Percentiles rank a stretch among this genome's conserved stretches.
Evolutionary conservation across 2,888 invertebrate species (phyloP).

Genomic region (Hermaeophaga mercurialis): DNA sequence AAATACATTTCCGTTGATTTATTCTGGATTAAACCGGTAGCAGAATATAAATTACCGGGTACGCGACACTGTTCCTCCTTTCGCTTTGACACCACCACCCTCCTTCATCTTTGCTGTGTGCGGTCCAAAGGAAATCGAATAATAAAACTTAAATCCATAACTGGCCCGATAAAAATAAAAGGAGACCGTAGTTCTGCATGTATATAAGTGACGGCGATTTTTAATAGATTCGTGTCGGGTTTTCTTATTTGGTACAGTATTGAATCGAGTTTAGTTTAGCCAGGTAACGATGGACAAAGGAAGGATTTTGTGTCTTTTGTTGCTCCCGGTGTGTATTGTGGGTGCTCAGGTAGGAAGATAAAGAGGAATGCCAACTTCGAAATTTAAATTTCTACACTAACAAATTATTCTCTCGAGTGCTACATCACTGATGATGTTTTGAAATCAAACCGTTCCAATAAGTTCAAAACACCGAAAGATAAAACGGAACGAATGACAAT

Average conservation of each 20-base stretch:
- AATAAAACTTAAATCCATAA: slow-evolving; percentile 46
- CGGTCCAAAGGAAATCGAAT: slow-evolving; percentile 35
- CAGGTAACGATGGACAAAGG: slow-evolving; percentile 55
- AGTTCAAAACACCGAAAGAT: neutral
- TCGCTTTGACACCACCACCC: slow-evolving; percentile 30
- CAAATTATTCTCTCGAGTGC: slow-evolving; percentile 24
- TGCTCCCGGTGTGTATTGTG: slow-evolving; percentile 50
- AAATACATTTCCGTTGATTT: too few species aligned
- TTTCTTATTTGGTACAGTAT: slow-evolving; percentile 47
- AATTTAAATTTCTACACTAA: slow-evolving; percentile 7
- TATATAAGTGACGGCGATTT: slow-evolving; percentile 48
- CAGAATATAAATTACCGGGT: neutral
- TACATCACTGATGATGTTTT: slow-evolving; percentile 10
- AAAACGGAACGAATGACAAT: neutral
- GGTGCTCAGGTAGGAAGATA: slow-evolving; percentile 54
- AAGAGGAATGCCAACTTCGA: slow-evolving; percentile 40
- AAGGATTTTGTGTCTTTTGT: slow-evolving; percentile 55
- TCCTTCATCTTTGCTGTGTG: slow-evolving; percentile 30
- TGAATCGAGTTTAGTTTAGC: slow-evolving; percentile 49
- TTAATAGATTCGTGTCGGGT: slow-evolving; percentile 50
- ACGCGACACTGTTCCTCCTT: slow-evolving; percentile 31
- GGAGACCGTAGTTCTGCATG: slow-evolving; percentile 44
- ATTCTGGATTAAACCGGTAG: slow-evolving; percentile 1
- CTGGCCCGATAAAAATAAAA: slow-evolving; percentile 49
- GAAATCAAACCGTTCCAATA: neutral